Evolutionary conservation across 2,888 invertebrate species (phyloP).

Genomic region (Platycheirus albimanus): DNA sequence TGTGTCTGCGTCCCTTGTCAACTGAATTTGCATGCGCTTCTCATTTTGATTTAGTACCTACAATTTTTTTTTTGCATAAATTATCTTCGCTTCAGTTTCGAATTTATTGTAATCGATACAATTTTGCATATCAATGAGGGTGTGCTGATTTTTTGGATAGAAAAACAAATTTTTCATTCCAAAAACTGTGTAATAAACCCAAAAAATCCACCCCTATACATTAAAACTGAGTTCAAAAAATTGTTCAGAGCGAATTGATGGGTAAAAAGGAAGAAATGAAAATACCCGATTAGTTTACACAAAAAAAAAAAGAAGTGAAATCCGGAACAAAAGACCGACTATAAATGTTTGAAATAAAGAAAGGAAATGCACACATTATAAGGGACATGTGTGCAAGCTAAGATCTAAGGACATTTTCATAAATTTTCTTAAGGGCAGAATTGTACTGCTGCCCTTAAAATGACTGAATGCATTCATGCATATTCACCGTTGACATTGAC

Average conservation of each 20-base stretch:
- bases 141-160: not conserved
- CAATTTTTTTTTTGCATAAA: constrained; percentile 53
- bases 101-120: constrained; percentile 64
- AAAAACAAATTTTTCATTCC: constrained; percentile 39
- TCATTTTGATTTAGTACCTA: constrained; percentile 46
- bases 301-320: constrained; percentile 10
- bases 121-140: constrained; percentile 38
- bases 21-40: constrained; percentile 63
- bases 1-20: constrained; percentile 33
- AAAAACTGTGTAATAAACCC: constrained; percentile 43
- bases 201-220: constrained; percentile 66
- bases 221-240: constrained; percentile 34
- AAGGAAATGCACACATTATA: constrained; percentile 42
- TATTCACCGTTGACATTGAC: constrained; percentile 64
- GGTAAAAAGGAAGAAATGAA: constrained; percentile 35
- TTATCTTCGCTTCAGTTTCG: constrained; percentile 40
- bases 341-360: constrained; percentile 13
- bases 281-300: no score
- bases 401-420: constrained; percentile 63
- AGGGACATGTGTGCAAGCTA: constrained; percentile 60
- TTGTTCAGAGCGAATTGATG: constrained; percentile 4
- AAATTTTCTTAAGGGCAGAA: constrained; percentile 39
- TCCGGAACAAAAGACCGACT: constrained; percentile 60
- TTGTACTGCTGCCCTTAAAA: constrained; percentile 17
- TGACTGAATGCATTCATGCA: constrained; percentile 65